Evolutionary conservation across 2,113 vertebrate genomes (phyloP), one percentile per base, ranked within the genome.

Genomic region (Pteronura brasiliensis): DNA sequence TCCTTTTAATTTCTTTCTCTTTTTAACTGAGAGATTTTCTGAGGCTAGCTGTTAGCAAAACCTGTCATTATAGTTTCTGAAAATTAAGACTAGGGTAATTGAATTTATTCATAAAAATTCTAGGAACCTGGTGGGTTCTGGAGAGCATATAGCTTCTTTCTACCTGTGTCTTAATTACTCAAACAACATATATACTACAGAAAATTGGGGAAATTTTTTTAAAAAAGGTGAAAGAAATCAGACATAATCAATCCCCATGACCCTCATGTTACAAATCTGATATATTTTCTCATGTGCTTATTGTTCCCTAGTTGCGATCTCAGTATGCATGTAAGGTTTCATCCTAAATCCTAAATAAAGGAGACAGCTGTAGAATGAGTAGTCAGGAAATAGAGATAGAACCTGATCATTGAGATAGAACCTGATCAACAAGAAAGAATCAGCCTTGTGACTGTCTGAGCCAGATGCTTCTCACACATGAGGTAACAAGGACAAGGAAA

Each of bases 41-140:
- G 72, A 90, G 57, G 23, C 49, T 86, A 29, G 49, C 47, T 81
- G 27, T 59, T 90, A 65, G 14, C 14, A 83, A 88, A 88, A 79
- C 11, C 11, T 95, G 29, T 72, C 29, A 9, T 65, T 88, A 72
- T 15, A 88, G 39, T 92, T 82, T 92, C 57, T 81, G n/a, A 44
- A 96, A 81, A 81, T 94, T 31, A 95, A 89, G 57, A 76, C 27
- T 18, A 5, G 4, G 52, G 47, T 61, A 71, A 67, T 21, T 83
- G 69, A 94, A 77, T 63, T 87, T 72, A 55, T 89, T 90, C 42
- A 83, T 36, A 87, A 90, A 93, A 81, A 83, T 83, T n/a, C 29
- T 42, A 82, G 74, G 23, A 97, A 93, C 21, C 17, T 76, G 36
- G 20, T 29, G n/a, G 57, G 59, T 67, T 86, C 72, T 61, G 44